Evolutionary conservation across 2,113 vertebrate species (phyloP).

Genomic region (Cavia aperea): DNA sequence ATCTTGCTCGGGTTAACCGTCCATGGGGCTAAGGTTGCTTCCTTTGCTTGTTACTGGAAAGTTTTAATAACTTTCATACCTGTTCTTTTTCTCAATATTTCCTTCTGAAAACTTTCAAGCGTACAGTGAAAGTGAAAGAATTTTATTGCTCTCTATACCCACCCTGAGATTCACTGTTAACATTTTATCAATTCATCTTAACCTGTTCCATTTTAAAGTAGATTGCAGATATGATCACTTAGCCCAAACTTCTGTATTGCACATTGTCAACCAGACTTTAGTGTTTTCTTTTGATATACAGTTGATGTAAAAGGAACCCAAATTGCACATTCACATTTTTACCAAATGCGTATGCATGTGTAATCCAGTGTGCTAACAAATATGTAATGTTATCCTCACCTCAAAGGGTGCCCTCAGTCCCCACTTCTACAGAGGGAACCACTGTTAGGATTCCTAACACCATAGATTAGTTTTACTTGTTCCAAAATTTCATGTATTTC

Average conservation of each 20-base stretch:
- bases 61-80: background rate
- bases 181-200: background rate
- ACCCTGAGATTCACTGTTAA: background rate
- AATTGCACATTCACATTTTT: background rate
- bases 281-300: background rate
- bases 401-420: background rate
- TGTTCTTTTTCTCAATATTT: background rate
- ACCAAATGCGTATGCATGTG: background rate
- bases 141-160: background rate
- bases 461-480: background rate
- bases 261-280: background rate
- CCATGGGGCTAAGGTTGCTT: background rate
- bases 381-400: background rate
- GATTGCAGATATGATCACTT: background rate
- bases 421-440: background rate
- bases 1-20: background rate
- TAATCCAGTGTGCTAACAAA: background rate
- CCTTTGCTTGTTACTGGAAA: background rate
- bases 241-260: too few species aligned
- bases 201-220: background rate
- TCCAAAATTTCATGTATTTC: background rate
- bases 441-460: background rate
- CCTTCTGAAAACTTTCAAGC: background rate
- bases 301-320: background rate
- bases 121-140: background rate